Evolutionary conservation across 2,888 invertebrate genomes (phyloP).

Genomic region (Acronicta leporina): DNA sequence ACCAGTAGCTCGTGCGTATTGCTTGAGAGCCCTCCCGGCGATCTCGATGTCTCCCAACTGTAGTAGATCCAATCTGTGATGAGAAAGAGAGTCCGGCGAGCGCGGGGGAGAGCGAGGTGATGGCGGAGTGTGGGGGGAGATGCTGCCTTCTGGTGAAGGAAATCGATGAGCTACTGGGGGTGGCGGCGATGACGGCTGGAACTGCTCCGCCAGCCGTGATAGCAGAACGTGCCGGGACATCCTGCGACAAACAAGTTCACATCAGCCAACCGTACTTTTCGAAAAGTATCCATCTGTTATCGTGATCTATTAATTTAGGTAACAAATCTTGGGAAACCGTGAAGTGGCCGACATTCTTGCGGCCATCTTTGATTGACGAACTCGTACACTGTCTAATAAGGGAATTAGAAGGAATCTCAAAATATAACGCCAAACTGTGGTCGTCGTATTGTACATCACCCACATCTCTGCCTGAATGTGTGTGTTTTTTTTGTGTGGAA

Average conservation of each 20-base stretch:
- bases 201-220: slow-evolving; percentile 85
- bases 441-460: too few species aligned
- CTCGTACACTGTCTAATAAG: too few species aligned
- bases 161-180: slow-evolving; percentile 74
- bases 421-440: too few species aligned
- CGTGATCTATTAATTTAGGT: too few species aligned
- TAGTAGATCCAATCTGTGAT: slow-evolving; percentile 76
- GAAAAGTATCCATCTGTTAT: too few species aligned
- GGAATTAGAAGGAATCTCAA: too few species aligned
- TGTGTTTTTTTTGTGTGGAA: too few species aligned
- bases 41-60: slow-evolving; percentile 84
- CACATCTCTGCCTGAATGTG: too few species aligned
- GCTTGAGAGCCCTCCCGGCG: slow-evolving; percentile 84
- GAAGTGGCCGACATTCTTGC: too few species aligned
- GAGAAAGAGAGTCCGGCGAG: slow-evolving; percentile 75
- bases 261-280: neutral
- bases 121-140: slow-evolving; percentile 75
- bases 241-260: slow-evolving; percentile 56
- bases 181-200: slow-evolving; percentile 78
- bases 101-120: slow-evolving; percentile 76
- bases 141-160: slow-evolving; percentile 81
- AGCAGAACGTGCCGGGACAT: slow-evolving; percentile 86
- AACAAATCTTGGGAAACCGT: too few species aligned
- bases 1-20: slow-evolving; percentile 87
- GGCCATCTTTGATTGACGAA: too few species aligned